A percentile compares a stretch with the other conserved stretches of the same genome.
phyloP scores from a whole-genome alignment of 2,797 vertebrate species.

The Cyprinodon diabolis region DNA sequence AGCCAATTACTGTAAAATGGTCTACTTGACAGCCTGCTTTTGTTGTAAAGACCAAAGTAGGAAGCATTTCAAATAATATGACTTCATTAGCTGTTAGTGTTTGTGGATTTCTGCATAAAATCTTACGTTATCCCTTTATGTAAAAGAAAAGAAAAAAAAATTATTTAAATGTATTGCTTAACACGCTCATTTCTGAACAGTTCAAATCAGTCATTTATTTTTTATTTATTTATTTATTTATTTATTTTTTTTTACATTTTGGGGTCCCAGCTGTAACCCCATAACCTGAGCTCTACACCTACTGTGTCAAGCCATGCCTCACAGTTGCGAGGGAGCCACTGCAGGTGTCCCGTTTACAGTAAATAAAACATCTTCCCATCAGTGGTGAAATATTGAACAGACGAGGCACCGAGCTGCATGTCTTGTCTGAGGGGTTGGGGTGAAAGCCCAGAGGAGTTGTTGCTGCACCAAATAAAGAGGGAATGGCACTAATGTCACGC shows the following conservation, averaged over 20 bases:
- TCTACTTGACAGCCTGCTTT: slow-evolving; percentile 41
- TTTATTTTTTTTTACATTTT: slow-evolving; percentile 20
- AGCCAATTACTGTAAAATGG: slow-evolving; percentile 58
- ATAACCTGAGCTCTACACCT: slow-evolving; percentile 46
- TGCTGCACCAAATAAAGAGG: slow-evolving; percentile 58
- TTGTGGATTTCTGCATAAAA: not conserved
- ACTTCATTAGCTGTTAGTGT: not conserved
- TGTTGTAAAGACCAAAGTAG: slow-evolving; percentile 15
- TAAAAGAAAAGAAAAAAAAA: not conserved
- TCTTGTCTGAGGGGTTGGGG: slow-evolving; percentile 50
- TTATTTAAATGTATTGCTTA: not conserved
- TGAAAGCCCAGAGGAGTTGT: slow-evolving; percentile 36
- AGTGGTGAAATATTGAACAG: slow-evolving; percentile 73
- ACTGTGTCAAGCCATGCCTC: slow-evolving; percentile 42
- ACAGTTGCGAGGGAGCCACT: slow-evolving; percentile 51
- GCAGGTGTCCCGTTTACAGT: slow-evolving; percentile 59
- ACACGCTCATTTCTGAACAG: not conserved
- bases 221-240: slow-evolving; percentile 16
- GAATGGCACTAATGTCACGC: slow-evolving; percentile 38
- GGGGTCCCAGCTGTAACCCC: slow-evolving; percentile 43
- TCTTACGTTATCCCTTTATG: not conserved
- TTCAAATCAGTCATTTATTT: not conserved
- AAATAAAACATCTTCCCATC: slow-evolving; percentile 70
- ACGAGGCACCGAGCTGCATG: slow-evolving; percentile 61
- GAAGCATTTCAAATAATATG: slow-evolving; percentile 1